A percentile compares a stretch with the other conserved stretches of the same genome.
Conservation (phyloP, 2,888 invertebrate species). For the Chymomyza fuscimana region DNA sequence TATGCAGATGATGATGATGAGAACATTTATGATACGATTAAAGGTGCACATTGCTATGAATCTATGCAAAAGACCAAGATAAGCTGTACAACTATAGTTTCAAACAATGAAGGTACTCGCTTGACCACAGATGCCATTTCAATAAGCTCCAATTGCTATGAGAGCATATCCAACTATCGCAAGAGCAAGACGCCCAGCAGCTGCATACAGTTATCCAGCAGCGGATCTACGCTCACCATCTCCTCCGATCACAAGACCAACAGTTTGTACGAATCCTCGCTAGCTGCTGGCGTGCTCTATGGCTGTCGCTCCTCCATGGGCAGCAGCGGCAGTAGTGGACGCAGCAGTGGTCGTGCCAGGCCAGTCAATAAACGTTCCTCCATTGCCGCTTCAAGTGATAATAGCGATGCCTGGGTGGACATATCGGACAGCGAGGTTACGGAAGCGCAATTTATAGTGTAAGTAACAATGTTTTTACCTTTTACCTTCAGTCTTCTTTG, state of each 20-base stretch:
- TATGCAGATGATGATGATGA: conserved; percentile 78
- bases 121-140: conserved; percentile 65
- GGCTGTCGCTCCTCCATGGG: conserved; percentile 55
- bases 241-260: conserved; percentile 79
- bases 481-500: background rate
- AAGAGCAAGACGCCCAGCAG: conserved; percentile 29
- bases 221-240: conserved; percentile 78
- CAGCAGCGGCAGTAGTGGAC: conserved; percentile 37
- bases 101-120: conserved; percentile 23
- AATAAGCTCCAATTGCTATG: conserved; percentile 78
- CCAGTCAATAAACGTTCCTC: conserved; percentile 56
- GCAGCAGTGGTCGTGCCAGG: conserved; percentile 33
- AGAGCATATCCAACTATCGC: conserved; percentile 76
- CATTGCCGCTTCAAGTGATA: conserved; percentile 72
- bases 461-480: conserved; percentile 58
- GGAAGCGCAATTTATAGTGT: conserved; percentile 78
- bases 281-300: conserved; percentile 60
- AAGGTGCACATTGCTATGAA: conserved; percentile 80
- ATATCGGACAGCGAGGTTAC: conserved; percentile 74
- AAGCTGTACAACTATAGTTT: background rate
- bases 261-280: conserved; percentile 78
- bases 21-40: conserved; percentile 84
- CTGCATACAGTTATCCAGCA: conserved; percentile 66
- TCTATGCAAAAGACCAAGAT: conserved; percentile 52
- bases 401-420: conserved; percentile 80